Percentiles rank a stretch among this genome's conserved stretches.
Conservation (phyloP, 2,888 invertebrate species). For the Drosophila meridiana region DNA sequence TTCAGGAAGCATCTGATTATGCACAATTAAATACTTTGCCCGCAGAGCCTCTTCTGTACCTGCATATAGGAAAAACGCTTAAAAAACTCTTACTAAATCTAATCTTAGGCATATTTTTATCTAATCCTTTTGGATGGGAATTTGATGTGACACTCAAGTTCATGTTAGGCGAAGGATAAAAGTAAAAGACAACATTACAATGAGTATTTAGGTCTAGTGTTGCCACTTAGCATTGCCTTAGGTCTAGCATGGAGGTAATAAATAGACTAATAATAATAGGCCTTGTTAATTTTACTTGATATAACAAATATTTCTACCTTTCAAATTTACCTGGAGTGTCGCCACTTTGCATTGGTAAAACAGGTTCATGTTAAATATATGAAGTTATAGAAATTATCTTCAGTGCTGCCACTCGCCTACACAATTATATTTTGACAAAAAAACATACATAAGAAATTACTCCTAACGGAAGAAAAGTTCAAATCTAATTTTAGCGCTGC, state of each 20-base stretch:
- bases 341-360: background rate
- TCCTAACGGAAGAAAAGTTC: background rate
- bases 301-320: too few relatives aligned
- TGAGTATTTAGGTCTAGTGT: background rate
- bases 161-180: background rate
- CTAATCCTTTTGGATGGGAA: background rate
- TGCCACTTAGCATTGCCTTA: background rate
- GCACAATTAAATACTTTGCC: constrained; percentile 23
- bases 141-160: background rate
- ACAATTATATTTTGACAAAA: background rate
- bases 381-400: background rate
- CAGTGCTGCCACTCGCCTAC: background rate
- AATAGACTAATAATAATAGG: too few relatives aligned
- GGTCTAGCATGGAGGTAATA: background rate
- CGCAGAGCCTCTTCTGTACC: background rate
- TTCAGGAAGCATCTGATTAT: constrained; percentile 24
- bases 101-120: background rate
- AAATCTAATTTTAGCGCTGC: background rate
- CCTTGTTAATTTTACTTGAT: too few relatives aligned
- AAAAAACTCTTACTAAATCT: background rate
- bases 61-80: background rate
- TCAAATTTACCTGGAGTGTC: background rate
- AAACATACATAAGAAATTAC: background rate
- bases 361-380: background rate
- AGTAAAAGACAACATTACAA: background rate